Conservation (phyloP, 2,797 vertebrate species). For the Peromyscus attwateri region DNA sequence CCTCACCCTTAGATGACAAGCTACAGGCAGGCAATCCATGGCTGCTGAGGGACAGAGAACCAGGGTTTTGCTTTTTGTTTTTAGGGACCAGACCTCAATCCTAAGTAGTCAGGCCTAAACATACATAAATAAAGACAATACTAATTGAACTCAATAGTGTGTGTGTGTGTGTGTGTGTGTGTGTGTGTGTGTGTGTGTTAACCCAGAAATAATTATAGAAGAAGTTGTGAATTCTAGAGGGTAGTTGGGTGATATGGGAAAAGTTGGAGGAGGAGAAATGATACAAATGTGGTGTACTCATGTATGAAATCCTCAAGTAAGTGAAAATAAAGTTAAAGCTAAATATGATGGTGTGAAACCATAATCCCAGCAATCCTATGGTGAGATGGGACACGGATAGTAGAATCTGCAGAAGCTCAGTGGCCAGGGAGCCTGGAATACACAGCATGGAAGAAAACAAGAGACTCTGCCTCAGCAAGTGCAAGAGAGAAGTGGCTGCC, state of each 20-base stretch:
- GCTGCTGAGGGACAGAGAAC: not conserved
- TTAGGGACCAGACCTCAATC: not conserved
- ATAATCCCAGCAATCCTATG: not conserved
- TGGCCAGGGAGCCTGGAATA: not conserved
- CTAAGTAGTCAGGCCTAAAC: not conserved
- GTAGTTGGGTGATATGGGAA: not conserved
- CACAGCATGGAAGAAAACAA: not conserved
- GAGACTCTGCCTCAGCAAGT: not conserved
- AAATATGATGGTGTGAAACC: fast-evolving
- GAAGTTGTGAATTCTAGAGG: not conserved
- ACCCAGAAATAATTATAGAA: not conserved
- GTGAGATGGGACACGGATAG: not conserved
- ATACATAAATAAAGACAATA: not conserved
- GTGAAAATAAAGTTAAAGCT: not conserved
- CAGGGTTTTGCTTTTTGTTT: not conserved
- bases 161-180: not conserved
- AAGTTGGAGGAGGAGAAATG: not conserved
- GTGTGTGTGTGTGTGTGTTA: not conserved
- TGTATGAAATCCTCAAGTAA: not conserved
- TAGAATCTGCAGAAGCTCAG: not conserved
- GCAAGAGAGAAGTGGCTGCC: not conserved
- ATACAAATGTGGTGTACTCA: not conserved
- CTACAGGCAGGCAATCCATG: not conserved
- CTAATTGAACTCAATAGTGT: not conserved
- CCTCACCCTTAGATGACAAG: not conserved